Evolutionary conservation across 2,113 vertebrate genomes (phyloP).

Genomic region (Cyprinodon brontotheroides): DNA sequence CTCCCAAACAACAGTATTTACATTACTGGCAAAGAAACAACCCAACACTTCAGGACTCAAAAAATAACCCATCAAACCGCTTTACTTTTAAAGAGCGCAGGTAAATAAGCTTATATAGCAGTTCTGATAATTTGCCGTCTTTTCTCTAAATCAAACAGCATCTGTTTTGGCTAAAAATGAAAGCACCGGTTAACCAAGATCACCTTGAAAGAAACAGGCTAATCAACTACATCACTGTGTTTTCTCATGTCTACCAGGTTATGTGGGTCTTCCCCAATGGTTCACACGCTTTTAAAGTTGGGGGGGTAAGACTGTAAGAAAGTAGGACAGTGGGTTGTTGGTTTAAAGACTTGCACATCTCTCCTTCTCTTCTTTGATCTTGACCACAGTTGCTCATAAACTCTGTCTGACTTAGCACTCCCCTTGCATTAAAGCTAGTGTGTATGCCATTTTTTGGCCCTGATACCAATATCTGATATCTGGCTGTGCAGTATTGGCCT

Average conservation of each 20-base stretch:
- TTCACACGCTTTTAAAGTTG: constrained; percentile 13
- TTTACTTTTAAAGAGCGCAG: background rate
- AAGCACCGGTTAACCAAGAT: background rate
- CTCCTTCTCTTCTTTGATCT: constrained; percentile 62
- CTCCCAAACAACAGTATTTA: background rate
- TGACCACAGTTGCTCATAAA: constrained; percentile 40
- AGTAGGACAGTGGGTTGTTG: constrained; percentile 60
- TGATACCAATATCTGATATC: too few species aligned
- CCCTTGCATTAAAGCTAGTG: too few species aligned
- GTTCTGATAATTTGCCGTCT: background rate
- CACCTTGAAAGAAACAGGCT: background rate
- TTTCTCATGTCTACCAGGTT: constrained; percentile 1
- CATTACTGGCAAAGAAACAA: background rate
- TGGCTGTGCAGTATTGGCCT: too few species aligned
- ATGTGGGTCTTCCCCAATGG: constrained; percentile 11
- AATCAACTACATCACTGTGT: background rate
- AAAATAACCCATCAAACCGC: background rate
- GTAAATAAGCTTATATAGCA: background rate
- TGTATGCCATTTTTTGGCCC: too few species aligned
- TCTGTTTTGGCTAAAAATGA: background rate
- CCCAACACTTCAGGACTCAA: background rate
- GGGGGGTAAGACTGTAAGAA: constrained; percentile 41
- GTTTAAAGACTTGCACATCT: constrained; percentile 42
- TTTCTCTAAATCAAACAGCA: background rate
- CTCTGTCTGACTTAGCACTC: background rate